phyloP scores from a whole-genome alignment of 2,113 vertebrate species.

The Anolis sagrei region DNA sequence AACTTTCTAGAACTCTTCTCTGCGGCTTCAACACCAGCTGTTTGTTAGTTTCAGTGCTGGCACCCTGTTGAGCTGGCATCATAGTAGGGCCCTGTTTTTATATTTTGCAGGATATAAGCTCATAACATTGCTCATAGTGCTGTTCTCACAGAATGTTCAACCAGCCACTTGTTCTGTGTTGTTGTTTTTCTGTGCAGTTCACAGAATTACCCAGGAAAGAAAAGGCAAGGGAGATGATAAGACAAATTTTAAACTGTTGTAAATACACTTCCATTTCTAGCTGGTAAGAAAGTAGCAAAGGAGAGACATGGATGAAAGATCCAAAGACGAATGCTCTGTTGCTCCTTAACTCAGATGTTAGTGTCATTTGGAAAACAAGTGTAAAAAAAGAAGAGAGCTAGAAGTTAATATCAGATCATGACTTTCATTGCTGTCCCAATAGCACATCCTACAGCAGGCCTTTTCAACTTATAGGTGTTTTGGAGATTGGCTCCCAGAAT shows the following conservation, averaged over 20 bases:
- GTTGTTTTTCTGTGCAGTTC: slow-evolving; percentile 35
- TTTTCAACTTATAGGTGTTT: no score
- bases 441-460: background rate
- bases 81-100: slow-evolving; percentile 20
- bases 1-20: no score
- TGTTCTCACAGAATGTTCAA: slow-evolving; percentile 28
- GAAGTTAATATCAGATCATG: background rate
- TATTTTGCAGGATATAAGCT: slow-evolving; percentile 32
- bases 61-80: slow-evolving; percentile 26
- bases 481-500: no score
- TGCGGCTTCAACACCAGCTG: background rate
- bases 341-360: background rate
- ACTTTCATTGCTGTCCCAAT: background rate
- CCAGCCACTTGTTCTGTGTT: slow-evolving; percentile 35
- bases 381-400: background rate
- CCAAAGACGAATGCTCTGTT: background rate
- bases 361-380: background rate
- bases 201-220: slow-evolving; percentile 29
- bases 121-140: slow-evolving; percentile 23
- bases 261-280: slow-evolving; percentile 31
- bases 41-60: slow-evolving; percentile 15
- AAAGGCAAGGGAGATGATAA: slow-evolving; percentile 37
- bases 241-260: slow-evolving; percentile 12
- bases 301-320: background rate
- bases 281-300: slow-evolving; percentile 32